These are phyloP conservation scores for Emydura subglobosa DNA, from an alignment of 2,113 vertebrate genomes.

Conservation along the genomic window DNA sequence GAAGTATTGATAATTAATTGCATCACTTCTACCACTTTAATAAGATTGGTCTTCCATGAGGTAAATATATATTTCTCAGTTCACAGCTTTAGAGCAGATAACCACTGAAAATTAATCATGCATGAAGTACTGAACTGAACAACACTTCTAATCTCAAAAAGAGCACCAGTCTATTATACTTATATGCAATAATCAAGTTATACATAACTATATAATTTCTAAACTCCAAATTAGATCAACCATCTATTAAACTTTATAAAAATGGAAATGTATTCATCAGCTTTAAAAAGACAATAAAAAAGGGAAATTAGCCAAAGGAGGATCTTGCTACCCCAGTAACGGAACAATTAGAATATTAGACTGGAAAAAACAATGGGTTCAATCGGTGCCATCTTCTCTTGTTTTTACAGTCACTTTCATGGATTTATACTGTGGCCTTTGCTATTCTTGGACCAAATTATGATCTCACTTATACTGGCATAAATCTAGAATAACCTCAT, in stretches of 20 bases:
- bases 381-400: neutral
- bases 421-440: neutral
- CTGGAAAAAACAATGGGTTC: slow-evolving; percentile 15
- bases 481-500: neutral
- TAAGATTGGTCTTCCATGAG: slow-evolving; percentile 65
- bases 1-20: slow-evolving; percentile 64
- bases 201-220: slow-evolving; percentile 76
- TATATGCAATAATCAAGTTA: slow-evolving; percentile 70
- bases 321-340: slow-evolving; percentile 10
- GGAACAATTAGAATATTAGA: slow-evolving; percentile 13
- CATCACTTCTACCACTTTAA: slow-evolving; percentile 49
- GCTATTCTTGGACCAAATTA: neutral
- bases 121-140: slow-evolving; percentile 44
- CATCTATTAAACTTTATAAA: slow-evolving; percentile 70
- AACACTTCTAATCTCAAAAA: slow-evolving; percentile 72
- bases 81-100: slow-evolving; percentile 72
- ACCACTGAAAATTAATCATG: slow-evolving; percentile 76
- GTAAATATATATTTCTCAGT: slow-evolving; percentile 69
- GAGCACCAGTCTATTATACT: slow-evolving; percentile 67
- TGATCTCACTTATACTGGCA: neutral
- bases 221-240: slow-evolving; percentile 76
- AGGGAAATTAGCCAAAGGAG: slow-evolving; percentile 64
- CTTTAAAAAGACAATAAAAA: slow-evolving; percentile 66
- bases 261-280: slow-evolving; percentile 72
- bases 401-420: neutral